Evolutionary conservation across 2,797 vertebrate genomes (phyloP).

Genomic region (Petrocephalus sullivani): DNA sequence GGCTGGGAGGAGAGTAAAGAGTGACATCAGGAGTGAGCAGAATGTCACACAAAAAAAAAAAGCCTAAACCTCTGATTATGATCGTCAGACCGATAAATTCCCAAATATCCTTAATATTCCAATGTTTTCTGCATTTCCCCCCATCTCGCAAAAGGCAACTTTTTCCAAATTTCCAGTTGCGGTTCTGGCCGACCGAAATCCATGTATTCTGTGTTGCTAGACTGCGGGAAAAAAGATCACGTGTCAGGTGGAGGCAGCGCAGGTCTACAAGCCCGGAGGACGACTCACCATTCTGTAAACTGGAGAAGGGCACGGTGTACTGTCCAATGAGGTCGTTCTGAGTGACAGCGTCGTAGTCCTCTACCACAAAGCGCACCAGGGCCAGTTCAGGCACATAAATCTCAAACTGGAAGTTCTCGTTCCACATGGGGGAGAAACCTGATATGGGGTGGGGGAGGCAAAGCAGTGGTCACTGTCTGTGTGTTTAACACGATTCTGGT

Average conservation of each 20-base stretch:
- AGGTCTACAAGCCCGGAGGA: not conserved
- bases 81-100: not conserved
- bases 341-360: conserved; percentile 76
- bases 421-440: conserved; percentile 91
- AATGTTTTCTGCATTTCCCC: not conserved
- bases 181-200: not conserved
- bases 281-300: conserved; percentile 81
- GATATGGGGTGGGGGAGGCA: not conserved
- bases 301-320: conserved; percentile 79
- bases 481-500: not conserved
- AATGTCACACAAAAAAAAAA: not conserved
- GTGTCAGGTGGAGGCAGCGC: not conserved
- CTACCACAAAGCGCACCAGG: conserved; percentile 79
- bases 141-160: not conserved
- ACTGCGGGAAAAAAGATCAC: not conserved
- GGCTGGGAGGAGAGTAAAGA: not conserved
- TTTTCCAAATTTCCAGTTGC: not conserved
- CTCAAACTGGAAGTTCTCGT: conserved; percentile 76
- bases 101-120: not conserved
- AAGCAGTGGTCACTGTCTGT: not conserved
- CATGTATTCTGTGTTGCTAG: not conserved
- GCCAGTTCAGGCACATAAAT: conserved; percentile 80
- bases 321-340: conserved; percentile 87
- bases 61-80: not conserved
- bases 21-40: not conserved